phyloP scores from a whole-genome alignment of 2,113 vertebrate genomes.

The Ciconia maguari region DNA sequence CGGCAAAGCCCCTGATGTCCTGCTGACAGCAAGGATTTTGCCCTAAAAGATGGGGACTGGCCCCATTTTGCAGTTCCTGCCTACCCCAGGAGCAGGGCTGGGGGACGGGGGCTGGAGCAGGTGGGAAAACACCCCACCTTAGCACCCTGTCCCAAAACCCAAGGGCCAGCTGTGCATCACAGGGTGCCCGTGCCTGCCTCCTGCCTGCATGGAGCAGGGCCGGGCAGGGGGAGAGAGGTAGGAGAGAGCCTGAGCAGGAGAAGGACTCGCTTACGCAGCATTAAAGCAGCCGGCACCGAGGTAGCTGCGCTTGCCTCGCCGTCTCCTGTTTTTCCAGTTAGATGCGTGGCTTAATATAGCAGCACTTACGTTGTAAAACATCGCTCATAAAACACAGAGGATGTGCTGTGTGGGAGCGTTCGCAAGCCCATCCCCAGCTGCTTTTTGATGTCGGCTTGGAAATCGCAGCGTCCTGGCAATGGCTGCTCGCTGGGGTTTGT shows the following conservation, averaged over 20 bases:
- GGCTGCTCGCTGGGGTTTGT: background rate
- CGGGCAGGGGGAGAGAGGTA: background rate
- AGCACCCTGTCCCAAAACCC: background rate
- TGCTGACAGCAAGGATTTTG: background rate
- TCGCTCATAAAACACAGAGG: slow-evolving; percentile 43
- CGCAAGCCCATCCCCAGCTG: slow-evolving; percentile 28
- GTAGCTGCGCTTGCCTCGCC: background rate
- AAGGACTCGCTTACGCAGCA: background rate
- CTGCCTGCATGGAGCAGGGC: background rate
- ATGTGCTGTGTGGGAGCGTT: slow-evolving; percentile 54
- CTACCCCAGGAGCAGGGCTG: background rate
- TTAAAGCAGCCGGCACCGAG: background rate
- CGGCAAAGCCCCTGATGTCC: background rate
- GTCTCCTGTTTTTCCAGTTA: slow-evolving; percentile 58
- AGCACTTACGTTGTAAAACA: slow-evolving; percentile 50
- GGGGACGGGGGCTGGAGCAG: background rate
- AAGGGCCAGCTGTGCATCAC: background rate
- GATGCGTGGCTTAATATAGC: slow-evolving; percentile 55
- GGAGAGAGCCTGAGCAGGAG: background rate
- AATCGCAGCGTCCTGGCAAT: slow-evolving; percentile 40
- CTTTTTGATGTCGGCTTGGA: slow-evolving; percentile 56
- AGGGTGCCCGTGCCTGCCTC: background rate
- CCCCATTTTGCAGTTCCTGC: background rate
- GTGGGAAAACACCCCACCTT: background rate
- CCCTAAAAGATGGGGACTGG: background rate